Conservation (phyloP, 1,140 invertebrate genomes). For the Heterodera carotae region DNA sequence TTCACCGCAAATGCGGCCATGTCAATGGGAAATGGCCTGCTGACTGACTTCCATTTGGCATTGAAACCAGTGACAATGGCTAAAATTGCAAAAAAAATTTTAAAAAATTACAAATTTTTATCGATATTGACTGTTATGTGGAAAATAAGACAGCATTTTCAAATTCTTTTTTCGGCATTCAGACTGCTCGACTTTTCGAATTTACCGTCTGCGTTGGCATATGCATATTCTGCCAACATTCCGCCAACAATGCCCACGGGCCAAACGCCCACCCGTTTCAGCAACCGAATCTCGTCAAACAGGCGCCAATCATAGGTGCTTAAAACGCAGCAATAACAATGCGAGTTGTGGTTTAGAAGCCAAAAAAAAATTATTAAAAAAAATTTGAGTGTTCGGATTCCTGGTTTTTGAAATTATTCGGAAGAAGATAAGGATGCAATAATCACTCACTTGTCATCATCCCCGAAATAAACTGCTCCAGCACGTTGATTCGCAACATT, state of each 20-base stretch:
- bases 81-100: constrained; percentile 12
- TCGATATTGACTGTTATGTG: constrained; percentile 1
- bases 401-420: no score
- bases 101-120: constrained; percentile 26
- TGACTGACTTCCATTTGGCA: constrained; percentile 56
- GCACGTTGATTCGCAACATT: constrained; percentile 53
- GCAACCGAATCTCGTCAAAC: constrained; percentile 75
- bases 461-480: constrained; percentile 93
- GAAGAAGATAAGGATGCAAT: no score
- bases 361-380: no score
- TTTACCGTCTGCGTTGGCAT: constrained; percentile 46
- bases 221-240: constrained; percentile 56
- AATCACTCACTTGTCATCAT: constrained; percentile 82
- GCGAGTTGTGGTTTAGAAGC: no score
- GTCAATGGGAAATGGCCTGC: constrained; percentile 64
- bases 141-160: background rate
- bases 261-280: constrained; percentile 60
- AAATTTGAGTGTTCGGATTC: no score
- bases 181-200: background rate
- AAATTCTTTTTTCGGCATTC: constrained; percentile 19
- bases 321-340: background rate
- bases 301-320: constrained; percentile 80
- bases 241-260: constrained; percentile 65
- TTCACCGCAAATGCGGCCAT: constrained; percentile 65
- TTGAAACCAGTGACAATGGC: constrained; percentile 53